A percentile compares a stretch with the other conserved stretches of the same genome.
Evolutionary conservation across 2,797 vertebrate genomes (phyloP).

Genomic region (Notolabrus celidotus): DNA sequence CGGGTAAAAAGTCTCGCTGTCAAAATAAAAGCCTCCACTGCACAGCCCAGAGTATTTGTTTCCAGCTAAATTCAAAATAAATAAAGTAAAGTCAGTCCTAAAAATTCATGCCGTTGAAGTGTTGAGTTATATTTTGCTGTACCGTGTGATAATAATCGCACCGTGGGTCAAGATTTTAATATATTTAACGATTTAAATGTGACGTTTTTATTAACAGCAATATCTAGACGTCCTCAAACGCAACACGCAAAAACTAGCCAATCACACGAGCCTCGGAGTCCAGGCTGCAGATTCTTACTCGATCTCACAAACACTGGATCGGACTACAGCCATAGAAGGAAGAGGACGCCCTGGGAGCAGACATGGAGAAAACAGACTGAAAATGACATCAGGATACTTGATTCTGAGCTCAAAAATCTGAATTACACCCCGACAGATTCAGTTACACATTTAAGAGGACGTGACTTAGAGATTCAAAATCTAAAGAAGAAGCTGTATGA

Average conservation of each 20-base stretch:
- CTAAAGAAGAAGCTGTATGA: no score
- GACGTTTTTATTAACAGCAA: rapidly evolving
- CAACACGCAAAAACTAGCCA: constrained; percentile 45
- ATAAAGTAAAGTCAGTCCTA: rapidly evolving
- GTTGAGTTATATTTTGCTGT: rapidly evolving
- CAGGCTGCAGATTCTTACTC: rapidly evolving
- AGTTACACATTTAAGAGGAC: no score
- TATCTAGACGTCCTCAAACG: constrained; percentile 33
- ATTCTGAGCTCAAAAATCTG: no score
- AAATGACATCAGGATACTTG: no score
- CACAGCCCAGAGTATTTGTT: rapidly evolving
- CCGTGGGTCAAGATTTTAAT: rapidly evolving
- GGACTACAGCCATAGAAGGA: no score
- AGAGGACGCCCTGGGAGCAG: no score
- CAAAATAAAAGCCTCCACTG: constrained; percentile 72
- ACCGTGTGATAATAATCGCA: rapidly evolving
- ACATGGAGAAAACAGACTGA: no score
- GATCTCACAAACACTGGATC: constrained; percentile 32
- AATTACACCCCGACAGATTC: no score
- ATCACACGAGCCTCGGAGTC: constrained; percentile 24
- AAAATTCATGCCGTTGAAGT: rapidly evolving
- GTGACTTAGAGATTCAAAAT: no score
- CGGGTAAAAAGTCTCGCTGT: constrained; percentile 34
- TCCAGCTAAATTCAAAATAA: not conserved
- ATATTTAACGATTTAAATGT: not conserved